Conservation (phyloP, 2,888 invertebrate genomes). For the Xestia rhomboidea region DNA sequence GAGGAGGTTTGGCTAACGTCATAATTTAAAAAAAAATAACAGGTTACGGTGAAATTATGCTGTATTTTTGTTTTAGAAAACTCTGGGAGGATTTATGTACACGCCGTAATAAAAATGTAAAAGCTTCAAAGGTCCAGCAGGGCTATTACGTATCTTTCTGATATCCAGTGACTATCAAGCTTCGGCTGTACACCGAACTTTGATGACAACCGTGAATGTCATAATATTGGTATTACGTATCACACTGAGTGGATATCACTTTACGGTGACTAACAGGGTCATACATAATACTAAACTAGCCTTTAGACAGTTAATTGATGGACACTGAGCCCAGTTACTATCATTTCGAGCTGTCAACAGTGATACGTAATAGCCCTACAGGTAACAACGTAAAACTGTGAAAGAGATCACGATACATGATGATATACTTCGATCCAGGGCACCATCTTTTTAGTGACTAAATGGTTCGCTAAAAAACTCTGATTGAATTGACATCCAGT, state of each 20-base stretch:
- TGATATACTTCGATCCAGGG: neutral
- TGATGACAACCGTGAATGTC: too few relatives aligned
- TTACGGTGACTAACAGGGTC: too few relatives aligned
- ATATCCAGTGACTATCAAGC: too few relatives aligned
- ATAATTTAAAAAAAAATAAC: conserved; percentile 53
- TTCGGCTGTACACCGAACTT: too few relatives aligned
- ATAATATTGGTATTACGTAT: too few relatives aligned
- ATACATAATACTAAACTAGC: too few relatives aligned
- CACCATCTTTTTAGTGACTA: neutral
- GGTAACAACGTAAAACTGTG: neutral
- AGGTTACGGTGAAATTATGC: conserved; percentile 14
- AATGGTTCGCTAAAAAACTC: neutral
- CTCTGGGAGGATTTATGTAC: conserved; percentile 8
- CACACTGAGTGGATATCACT: too few relatives aligned
- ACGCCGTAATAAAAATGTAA: neutral
- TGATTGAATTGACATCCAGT: neutral
- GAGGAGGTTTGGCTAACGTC: conserved; percentile 29
- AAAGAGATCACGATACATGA: neutral
- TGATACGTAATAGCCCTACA: too few relatives aligned
- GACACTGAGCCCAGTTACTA: too few relatives aligned
- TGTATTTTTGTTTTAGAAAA: conserved; percentile 39
- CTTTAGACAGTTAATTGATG: too few relatives aligned
- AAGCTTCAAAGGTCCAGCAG: neutral
- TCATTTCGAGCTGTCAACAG: too few relatives aligned
- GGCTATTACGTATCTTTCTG: too few relatives aligned